A percentile compares a stretch with the other conserved stretches of the same genome.
These are phyloP conservation scores for Sebastes iracundus DNA, from an alignment of 2,797 vertebrate species.

Conservation along the genomic window DNA sequence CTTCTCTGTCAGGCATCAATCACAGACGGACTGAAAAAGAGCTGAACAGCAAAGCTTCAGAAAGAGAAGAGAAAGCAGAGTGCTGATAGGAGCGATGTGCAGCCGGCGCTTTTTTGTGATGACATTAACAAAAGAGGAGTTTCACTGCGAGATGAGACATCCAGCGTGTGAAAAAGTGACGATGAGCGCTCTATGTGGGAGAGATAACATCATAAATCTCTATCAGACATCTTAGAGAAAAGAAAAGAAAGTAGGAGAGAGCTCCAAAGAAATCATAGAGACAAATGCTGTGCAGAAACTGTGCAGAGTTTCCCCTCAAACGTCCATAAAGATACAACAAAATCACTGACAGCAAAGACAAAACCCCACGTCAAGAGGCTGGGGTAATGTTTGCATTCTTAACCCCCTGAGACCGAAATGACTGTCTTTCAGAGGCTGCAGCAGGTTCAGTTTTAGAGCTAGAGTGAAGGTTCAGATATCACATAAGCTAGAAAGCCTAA, in stretches of 20 bases:
- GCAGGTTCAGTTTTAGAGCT: no score
- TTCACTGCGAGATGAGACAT: conserved; percentile 26
- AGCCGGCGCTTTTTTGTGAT: conserved; percentile 46
- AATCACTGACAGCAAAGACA: not conserved
- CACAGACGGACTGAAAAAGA: conserved; percentile 2
- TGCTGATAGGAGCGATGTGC: conserved; percentile 23
- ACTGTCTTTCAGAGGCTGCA: no score
- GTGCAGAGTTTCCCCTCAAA: not conserved
- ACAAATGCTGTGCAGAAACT: not conserved
- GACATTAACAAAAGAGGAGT: conserved; percentile 46
- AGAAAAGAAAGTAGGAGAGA: not conserved
- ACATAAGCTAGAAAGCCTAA: no score
- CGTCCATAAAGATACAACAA: no score
- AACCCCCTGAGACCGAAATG: no score
- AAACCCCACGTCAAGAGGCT: not conserved
- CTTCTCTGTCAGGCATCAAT: conserved; percentile 63
- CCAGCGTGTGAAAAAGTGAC: not conserved
- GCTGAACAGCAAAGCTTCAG: conserved; percentile 20
- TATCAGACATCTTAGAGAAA: not conserved
- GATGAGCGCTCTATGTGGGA: not conserved
- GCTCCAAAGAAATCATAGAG: not conserved
- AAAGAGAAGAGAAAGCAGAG: not conserved
- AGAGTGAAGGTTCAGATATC: no score
- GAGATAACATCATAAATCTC: conserved; percentile 28
- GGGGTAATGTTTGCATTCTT: not conserved